phyloP scores from a whole-genome alignment of 2,797 vertebrate species.

The Propithecus perrieri region DNA sequence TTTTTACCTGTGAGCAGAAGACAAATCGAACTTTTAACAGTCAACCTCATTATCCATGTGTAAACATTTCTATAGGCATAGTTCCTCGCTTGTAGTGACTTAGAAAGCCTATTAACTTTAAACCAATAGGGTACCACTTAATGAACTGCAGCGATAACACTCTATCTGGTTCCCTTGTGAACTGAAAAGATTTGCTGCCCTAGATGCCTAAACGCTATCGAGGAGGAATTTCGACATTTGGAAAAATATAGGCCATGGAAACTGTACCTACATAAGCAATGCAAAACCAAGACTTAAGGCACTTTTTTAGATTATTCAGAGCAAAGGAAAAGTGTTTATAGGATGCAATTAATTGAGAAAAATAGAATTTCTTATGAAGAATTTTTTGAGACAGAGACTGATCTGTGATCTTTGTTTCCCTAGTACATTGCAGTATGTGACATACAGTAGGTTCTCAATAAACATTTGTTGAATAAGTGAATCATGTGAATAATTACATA shows the following conservation, averaged over 20 bases:
- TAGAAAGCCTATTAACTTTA: conserved; percentile 56
- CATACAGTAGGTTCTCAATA: neutral
- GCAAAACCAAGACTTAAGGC: neutral
- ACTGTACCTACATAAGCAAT: neutral
- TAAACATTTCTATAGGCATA: conserved; percentile 21
- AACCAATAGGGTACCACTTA: conserved; percentile 39
- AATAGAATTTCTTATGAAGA: neutral
- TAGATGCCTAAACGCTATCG: conserved; percentile 17
- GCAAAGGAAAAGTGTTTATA: neutral
- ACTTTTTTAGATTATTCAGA: neutral
- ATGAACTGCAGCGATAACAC: conserved; percentile 40
- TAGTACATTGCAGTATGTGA: neutral
- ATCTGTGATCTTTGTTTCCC: neutral
- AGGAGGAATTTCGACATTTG: neutral
- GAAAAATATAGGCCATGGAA: neutral
- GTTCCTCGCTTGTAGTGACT: conserved; percentile 9
- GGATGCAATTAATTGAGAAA: neutral
- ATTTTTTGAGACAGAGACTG: neutral
- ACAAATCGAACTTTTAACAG: conserved; percentile 18
- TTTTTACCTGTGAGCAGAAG: neutral
- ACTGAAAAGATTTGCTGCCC: conserved; percentile 34
- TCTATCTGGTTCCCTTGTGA: conserved; percentile 31
- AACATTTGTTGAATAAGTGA: neutral
- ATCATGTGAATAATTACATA: neutral
- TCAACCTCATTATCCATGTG: neutral